Percentiles rank a stretch among this genome's conserved stretches.
Evolutionary conservation across 2,797 vertebrate species (phyloP).

Genomic region (Poeciliopsis presidionis): DNA sequence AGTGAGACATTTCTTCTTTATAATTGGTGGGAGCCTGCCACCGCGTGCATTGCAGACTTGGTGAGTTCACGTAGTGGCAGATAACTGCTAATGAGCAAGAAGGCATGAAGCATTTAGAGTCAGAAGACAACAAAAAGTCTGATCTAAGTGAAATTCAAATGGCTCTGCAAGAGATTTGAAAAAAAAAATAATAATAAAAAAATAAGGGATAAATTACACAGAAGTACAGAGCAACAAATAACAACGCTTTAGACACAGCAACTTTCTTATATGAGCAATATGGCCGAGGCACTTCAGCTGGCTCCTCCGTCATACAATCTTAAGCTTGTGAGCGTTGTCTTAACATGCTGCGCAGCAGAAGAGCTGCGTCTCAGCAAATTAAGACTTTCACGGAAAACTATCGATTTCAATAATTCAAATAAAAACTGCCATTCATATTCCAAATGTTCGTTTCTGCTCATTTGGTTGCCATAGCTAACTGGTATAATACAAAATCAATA

Average conservation of each 20-base stretch:
- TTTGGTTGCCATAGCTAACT: not conserved
- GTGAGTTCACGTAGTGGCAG: not conserved
- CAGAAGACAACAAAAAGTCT: not conserved
- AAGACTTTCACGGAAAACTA: not conserved
- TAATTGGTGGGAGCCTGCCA: slow-evolving; percentile 3
- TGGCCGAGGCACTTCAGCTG: not conserved
- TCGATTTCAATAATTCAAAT: not conserved
- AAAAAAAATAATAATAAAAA: no score
- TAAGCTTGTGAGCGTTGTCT: not conserved
- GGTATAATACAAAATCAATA: not conserved
- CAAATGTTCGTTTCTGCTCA: not conserved
- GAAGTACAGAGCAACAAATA: not conserved
- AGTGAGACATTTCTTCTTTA: not conserved
- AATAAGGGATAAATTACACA: not conserved
- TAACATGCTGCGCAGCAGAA: not conserved
- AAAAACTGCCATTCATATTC: not conserved
- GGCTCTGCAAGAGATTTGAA: not conserved
- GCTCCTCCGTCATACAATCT: not conserved
- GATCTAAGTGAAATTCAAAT: not conserved
- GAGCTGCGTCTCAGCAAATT: not conserved
- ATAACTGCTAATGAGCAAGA: not conserved
- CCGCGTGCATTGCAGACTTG: not conserved
- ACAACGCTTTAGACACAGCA: no score
- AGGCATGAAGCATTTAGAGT: not conserved
- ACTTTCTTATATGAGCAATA: not conserved